Percentiles rank a stretch among this genome's conserved stretches.
Conservation (phyloP, 2,113 vertebrate species). For the Pandion haliaetus region DNA sequence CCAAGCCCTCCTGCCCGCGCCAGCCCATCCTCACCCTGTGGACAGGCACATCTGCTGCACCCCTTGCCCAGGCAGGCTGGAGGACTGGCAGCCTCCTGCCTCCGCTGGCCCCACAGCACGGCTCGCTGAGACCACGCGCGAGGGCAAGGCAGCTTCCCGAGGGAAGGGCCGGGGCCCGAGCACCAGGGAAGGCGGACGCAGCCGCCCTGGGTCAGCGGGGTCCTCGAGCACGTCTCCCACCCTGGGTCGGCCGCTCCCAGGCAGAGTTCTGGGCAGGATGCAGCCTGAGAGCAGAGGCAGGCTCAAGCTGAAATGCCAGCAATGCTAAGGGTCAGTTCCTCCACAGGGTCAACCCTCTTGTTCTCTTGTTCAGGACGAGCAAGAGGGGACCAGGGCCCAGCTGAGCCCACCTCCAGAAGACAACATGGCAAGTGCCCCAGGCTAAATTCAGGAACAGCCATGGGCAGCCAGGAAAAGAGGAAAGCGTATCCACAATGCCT, state of each 20-base stretch:
- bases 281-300: not conserved
- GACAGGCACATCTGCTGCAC: fast-evolving
- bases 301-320: not conserved
- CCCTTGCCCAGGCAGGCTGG: not conserved
- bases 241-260: not conserved
- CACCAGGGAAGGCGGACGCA: fast-evolving
- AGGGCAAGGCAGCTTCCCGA: not conserved
- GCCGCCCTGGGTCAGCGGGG: not conserved
- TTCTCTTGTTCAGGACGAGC: fast-evolving
- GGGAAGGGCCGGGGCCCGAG: fast-evolving
- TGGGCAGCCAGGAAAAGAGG: not conserved
- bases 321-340: not conserved
- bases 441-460: not conserved
- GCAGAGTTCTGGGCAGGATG: fast-evolving
- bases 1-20: fast-evolving
- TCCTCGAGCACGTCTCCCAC: not conserved
- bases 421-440: not conserved
- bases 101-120: fast-evolving
- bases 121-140: fast-evolving
- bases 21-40: not conserved
- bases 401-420: not conserved
- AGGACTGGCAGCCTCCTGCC: not conserved
- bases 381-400: not conserved
- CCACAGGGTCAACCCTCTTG: not conserved
- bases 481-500: not conserved